Evolutionary conservation across 2,888 invertebrate species (phyloP), one percentile per base, ranked within the genome.

Genomic region (Tachystola acroxantha): DNA sequence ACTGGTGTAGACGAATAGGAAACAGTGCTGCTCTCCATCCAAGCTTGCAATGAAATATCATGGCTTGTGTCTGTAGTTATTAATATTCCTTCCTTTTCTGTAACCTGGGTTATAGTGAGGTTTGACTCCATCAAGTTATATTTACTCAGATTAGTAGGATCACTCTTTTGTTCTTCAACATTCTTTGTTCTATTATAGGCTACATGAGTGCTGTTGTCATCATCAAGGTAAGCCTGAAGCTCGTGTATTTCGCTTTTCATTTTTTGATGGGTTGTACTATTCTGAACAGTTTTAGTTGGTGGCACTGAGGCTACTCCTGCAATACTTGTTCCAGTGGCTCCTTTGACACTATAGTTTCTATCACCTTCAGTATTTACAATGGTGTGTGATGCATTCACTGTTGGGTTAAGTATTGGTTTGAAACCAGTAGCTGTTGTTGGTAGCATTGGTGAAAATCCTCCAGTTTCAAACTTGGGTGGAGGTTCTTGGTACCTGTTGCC

Each of bases 371-470:
- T 54, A 28, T 54, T 59, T 13, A 56, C 40, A 31, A 60, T 46
- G 39, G 55, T 61, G 30, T 68, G 62, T 39, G 72, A 52, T 36
- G 63, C 45, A 48, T 69, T 72, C 6, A 67, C 46, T 40, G 57
- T 63, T 39, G 82, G 80, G 48, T 75, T 61, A 80, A 89, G 63
- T 88, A 89, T 61, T 0, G 95, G 95, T 61, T 88, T 89, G 56
- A 95, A 95, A 5, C 94, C 94, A 24, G 93, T 91, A 42, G 90
- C 81, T 33, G 89, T 89, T 25, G 91, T 91, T 1, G 94, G 94
- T 10, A 94, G 64, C 55, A 94, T 88, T 10, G 95, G 95, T 9
- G 91, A 81, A 62, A 95, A 95, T 1, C 94, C 94, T 10, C 94
- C 94, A 11, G 90, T 90, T 73, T 94, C 91, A 35, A 93, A 89